phyloP scores from a whole-genome alignment of 1,140 invertebrate species.

The Drosophila sp. region DNA sequence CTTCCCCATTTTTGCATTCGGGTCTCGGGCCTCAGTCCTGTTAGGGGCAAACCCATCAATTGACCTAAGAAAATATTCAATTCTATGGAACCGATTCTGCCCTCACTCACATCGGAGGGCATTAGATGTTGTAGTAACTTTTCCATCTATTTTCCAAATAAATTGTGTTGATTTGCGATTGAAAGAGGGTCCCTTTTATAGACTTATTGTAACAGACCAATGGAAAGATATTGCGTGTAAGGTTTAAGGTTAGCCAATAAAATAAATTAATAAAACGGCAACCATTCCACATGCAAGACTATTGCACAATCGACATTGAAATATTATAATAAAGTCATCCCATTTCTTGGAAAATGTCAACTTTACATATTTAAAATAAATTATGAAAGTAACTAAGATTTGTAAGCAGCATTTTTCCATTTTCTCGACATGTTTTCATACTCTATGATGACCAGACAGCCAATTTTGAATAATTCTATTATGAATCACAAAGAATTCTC shows the following conservation, averaged over 20 bases:
- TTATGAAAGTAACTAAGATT: too few relatives aligned
- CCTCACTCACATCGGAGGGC: constrained; percentile 51
- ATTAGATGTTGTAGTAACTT: constrained; percentile 41
- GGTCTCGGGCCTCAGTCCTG: constrained; percentile 54
- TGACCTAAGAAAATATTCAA: constrained; percentile 66
- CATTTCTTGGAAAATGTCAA: too few relatives aligned
- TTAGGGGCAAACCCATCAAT: constrained; percentile 54
- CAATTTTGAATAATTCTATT: too few relatives aligned
- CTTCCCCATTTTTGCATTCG: constrained; percentile 10
- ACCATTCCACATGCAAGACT: not conserved
- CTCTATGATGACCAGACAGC: too few relatives aligned
- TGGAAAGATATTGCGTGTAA: not conserved
- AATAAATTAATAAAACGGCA: not conserved
- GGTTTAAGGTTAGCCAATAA: not conserved
- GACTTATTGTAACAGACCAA: too few relatives aligned
- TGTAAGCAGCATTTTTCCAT: too few relatives aligned
- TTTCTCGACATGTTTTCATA: too few relatives aligned
- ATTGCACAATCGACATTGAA: too few relatives aligned
- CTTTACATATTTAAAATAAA: too few relatives aligned
- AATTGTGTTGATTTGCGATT: not conserved
- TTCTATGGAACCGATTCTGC: constrained; percentile 62
- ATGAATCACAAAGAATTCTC: too few relatives aligned
- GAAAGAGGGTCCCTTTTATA: constrained; percentile 3
- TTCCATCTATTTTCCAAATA: constrained; percentile 39
- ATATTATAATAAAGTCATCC: too few relatives aligned